Percentiles rank a stretch among this genome's conserved stretches.
phyloP scores from a whole-genome alignment of 2,888 invertebrate species.

The Protonemura montana region DNA sequence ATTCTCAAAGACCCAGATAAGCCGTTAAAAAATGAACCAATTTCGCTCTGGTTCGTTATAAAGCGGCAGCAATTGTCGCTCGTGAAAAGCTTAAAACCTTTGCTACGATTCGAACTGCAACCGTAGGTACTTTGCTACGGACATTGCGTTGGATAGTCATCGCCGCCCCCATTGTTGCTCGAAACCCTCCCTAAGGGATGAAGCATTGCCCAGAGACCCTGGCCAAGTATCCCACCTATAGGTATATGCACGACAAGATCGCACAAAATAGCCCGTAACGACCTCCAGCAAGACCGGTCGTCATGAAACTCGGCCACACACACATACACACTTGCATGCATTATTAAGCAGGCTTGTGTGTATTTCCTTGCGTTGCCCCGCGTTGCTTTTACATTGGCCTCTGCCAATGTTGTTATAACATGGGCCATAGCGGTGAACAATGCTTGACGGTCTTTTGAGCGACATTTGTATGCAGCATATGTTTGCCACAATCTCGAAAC shows the following conservation, averaged over 20 bases:
- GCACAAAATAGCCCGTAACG: no score
- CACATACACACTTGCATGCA: neutral
- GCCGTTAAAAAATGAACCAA: neutral
- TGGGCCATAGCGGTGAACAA: neutral
- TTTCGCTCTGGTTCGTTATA: neutral
- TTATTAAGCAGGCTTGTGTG: neutral
- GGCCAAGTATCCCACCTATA: neutral
- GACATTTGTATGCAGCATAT: neutral
- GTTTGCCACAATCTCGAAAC: neutral
- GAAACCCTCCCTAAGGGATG: neutral
- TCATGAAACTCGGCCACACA: no score
- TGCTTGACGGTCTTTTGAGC: neutral
- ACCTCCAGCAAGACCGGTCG: neutral
- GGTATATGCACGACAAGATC: neutral
- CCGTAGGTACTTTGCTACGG: neutral
- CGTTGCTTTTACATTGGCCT: neutral
- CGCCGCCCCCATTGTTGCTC: neutral
- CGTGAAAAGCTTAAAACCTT: neutral
- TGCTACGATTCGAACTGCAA: neutral
- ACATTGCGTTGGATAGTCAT: neutral
- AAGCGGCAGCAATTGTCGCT: neutral
- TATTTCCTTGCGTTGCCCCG: neutral
- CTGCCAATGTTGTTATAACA: neutral
- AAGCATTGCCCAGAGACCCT: neutral
- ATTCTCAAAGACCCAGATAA: neutral